A percentile compares a stretch with the other conserved stretches of the same genome.
These are phyloP conservation scores for Hippoglossus stenolepis DNA, from an alignment of 2,113 vertebrate species.

Conservation along the genomic window DNA sequence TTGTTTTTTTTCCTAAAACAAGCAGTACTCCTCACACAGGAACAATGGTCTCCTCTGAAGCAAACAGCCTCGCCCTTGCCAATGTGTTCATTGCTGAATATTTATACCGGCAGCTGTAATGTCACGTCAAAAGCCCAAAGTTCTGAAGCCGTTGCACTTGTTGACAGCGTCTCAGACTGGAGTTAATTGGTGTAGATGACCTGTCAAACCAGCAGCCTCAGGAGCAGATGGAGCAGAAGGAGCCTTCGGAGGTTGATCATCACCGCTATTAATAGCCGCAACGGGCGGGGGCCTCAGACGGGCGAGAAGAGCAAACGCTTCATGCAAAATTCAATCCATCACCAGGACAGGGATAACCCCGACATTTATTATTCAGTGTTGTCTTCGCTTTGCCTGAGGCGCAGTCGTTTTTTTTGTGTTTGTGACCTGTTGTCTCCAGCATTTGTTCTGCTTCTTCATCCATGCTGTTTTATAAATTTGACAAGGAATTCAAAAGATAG, in stretches of 20 bases:
- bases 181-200: slow-evolving; percentile 68
- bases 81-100: not conserved
- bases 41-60: not conserved
- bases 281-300: not conserved
- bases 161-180: slow-evolving; percentile 41
- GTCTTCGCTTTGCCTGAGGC: slow-evolving; percentile 16
- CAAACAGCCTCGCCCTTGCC: not conserved
- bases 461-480: not conserved
- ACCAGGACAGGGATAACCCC: not conserved
- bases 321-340: slow-evolving; percentile 23
- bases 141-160: slow-evolving; percentile 44
- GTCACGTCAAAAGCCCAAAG: slow-evolving; percentile 19
- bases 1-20: not conserved
- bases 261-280: slow-evolving; percentile 48
- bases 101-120: slow-evolving; percentile 12
- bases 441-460: slow-evolving; percentile 1
- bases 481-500: not conserved
- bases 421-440: not conserved
- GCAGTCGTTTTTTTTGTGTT: not conserved
- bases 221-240: slow-evolving; percentile 23
- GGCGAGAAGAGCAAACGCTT: slow-evolving; percentile 1
- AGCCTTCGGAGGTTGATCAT: slow-evolving; percentile 25
- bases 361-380: slow-evolving; percentile 25
- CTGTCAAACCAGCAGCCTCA: slow-evolving; percentile 45
- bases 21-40: not conserved